Percentiles rank a stretch among this genome's conserved stretches.
Evolutionary conservation across 2,113 vertebrate genomes (phyloP).

Genomic region (Labeo catla): DNA sequence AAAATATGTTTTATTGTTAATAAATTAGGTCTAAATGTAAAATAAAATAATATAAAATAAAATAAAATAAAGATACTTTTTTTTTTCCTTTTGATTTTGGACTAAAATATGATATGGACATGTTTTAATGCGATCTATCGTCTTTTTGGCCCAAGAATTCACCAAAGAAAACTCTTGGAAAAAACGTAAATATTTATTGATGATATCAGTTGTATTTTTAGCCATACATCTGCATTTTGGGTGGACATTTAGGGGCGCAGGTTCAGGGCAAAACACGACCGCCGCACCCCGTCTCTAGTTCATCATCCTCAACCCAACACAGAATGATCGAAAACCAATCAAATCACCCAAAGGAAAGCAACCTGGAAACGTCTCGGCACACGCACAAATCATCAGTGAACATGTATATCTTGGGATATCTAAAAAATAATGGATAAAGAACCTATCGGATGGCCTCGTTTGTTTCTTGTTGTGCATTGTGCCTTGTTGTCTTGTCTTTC

Average conservation of each 20-base stretch:
- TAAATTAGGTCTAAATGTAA: too few relatives aligned
- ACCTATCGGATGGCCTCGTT: background rate
- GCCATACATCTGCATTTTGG: slow-evolving; percentile 78
- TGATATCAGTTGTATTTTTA: slow-evolving; percentile 63
- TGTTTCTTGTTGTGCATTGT: slow-evolving; percentile 62
- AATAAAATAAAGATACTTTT: too few relatives aligned
- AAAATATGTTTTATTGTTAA: background rate
- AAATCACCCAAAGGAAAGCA: slow-evolving; percentile 55
- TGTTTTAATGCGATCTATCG: too few relatives aligned
- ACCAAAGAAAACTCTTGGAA: slow-evolving; percentile 56
- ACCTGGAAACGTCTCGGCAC: slow-evolving; percentile 33
- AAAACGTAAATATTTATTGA: slow-evolving; percentile 81
- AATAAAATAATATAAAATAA: too few relatives aligned
- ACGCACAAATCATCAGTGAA: slow-evolving; percentile 45
- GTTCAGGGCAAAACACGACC: slow-evolving; percentile 56
- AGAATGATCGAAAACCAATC: slow-evolving; percentile 58
- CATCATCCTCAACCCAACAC: slow-evolving; percentile 52
- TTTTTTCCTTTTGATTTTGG: too few relatives aligned
- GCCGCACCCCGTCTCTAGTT: slow-evolving; percentile 20
- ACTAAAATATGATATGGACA: too few relatives aligned
- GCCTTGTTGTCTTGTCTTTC: slow-evolving; percentile 68
- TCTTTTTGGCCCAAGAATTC: background rate
- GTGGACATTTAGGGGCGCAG: slow-evolving; percentile 72
- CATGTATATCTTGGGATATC: background rate
- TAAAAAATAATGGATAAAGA: slow-evolving; percentile 18